Conservation (phyloP, 2,888 invertebrate genomes). For the Latheticus oryzae region DNA sequence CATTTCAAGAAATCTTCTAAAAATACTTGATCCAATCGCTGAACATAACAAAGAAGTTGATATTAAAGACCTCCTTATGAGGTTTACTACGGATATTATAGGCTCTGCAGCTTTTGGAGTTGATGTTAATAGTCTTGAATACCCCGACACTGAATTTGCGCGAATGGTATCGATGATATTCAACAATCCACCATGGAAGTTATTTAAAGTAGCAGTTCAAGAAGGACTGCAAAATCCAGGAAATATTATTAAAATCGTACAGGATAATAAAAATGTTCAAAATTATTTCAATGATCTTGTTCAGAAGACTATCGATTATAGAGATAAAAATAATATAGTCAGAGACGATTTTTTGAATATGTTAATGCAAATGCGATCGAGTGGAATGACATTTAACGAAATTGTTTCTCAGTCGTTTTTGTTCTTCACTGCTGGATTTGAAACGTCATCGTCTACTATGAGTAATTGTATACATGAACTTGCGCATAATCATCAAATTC, state of each 20-base stretch:
- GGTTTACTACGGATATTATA: slow-evolving; percentile 44
- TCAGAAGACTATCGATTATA: slow-evolving; percentile 62
- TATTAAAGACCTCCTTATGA: slow-evolving; percentile 26
- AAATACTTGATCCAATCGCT: slow-evolving; percentile 11
- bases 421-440: slow-evolving; percentile 72
- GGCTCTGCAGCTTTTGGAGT: slow-evolving; percentile 43
- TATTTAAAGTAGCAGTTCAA: slow-evolving; percentile 20
- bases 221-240: slow-evolving; percentile 39
- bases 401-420: slow-evolving; percentile 68
- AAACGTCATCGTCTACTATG: slow-evolving; percentile 71
- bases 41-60: slow-evolving; percentile 18
- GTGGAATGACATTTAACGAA: slow-evolving; percentile 47
- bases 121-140: slow-evolving; percentile 39
- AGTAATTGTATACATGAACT: slow-evolving; percentile 69
- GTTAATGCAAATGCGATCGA: slow-evolving; percentile 63
- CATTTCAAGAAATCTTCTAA: slow-evolving; percentile 15
- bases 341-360: slow-evolving; percentile 70
- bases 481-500: slow-evolving; percentile 63
- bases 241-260: slow-evolving; percentile 30
- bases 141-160: slow-evolving; percentile 36
- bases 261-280: slow-evolving; percentile 21
- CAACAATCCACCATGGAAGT: slow-evolving; percentile 16
- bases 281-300: slow-evolving; percentile 53
- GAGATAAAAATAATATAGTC: slow-evolving; percentile 63
- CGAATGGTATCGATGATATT: slow-evolving; percentile 33